Base-by-base conservation (phyloP, 1,140 invertebrate genomes). In the Trissolcus basalis region DNA sequence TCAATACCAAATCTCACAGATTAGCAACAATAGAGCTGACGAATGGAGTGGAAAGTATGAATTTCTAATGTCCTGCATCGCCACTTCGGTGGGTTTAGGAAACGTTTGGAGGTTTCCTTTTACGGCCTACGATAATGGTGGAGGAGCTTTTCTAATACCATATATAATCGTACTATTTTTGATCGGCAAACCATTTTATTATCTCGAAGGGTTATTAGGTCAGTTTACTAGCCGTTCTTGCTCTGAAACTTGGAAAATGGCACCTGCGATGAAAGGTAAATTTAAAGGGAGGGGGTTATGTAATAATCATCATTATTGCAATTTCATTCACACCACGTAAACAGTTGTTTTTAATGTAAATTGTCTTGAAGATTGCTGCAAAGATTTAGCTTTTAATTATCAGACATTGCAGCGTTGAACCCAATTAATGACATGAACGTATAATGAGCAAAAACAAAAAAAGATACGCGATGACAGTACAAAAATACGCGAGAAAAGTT, bases 41-140 rank as follows among this genome's bases (percentile, higher is more conserved):
- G 92, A 92, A 87, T 97, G 96, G 96, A 91, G 91, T 12, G 95
- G 93, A 65, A 92, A 94, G 73, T 86, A 95, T 1, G 95, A 97
- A 82, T 97, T 97, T 83, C 87, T 97, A 2, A 93, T 97, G 89
- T 95, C 95, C 0, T 95, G 95, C 81, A 94, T 97, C 55, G 93
- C 95, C 13, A 93, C 95, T 36, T 96, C 95, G 5, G 95, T 97
- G 0, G 96, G 95, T 0, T 89, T 97, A 1, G 96, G 96, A 36
- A 96, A 96, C 82, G 92, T 96, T 11, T 96, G 95, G 95, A 85
- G 95, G 36, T 97, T 97, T 89, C 96, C 96, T 0, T 97, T 95
- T 80, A 91, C 94, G 1, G 95, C 94, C 0, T 93, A 95, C 80
- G 91, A 94, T 60, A 96, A 96, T 80, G 95, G 95, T 4, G 95